Evolutionary conservation across 2,113 vertebrate species (phyloP), one percentile per base, ranked within the genome.

Genomic region (Heteronetta atricapilla): DNA sequence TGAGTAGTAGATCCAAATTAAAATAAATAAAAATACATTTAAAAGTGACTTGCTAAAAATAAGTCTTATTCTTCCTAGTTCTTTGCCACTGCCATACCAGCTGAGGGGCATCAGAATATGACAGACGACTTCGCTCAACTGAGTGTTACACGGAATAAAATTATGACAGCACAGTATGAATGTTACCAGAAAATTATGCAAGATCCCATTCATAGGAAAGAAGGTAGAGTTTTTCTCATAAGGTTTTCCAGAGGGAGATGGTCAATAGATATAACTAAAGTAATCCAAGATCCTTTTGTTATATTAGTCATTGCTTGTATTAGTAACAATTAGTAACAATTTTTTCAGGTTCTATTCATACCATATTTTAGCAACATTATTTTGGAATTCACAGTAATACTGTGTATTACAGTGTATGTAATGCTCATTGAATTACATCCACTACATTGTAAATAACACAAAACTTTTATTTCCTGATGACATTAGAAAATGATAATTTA

Each of bases 141-240:
- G 4, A 94, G 98, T 9, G 60, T 98, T 22, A 99, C 99, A 87
- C 97, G 98, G 95, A 99, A 99, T 97, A 99, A 99, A 97, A 99
- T 99, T 20, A 98, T 99, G 91, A 99, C 99, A 2, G 99, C 99
- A 6, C 99, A 99, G 86, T 99, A 99, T 81, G 99, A 99, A 95
- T 99, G 99, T 93, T 99, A 99, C 95, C 99, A 99, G 94, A 99
- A 99, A 97, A 99, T 99, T 59, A 99, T 99, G 98, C 98, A 98
- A 81, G 98, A 99, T 66, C 97, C 96, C 14, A 21, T 97, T 90
- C 96, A 96, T 22, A 96, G 94, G 81, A 94, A 89, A 84, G 97
- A 98, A 97, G 98, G 98, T 98, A 97, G 63, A 21, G 36, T 3
- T 64, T 77, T 94, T 74, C 31, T 94, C n/a, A 4, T 5, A 20